Base-by-base conservation (phyloP, 2,113 vertebrate genomes). In the Oryctolagus cuniculus region DNA sequence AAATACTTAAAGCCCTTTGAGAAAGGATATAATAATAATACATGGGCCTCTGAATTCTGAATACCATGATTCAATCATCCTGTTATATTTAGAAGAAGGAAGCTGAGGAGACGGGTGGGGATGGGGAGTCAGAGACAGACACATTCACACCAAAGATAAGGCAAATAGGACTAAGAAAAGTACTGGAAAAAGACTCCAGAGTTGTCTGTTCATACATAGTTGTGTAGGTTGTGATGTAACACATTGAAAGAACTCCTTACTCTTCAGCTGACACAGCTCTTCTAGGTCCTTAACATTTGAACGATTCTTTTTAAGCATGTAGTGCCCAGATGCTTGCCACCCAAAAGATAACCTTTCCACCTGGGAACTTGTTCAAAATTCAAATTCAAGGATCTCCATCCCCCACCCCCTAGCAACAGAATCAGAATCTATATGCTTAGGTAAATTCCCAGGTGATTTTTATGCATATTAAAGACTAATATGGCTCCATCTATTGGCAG, bases 1-100 rank as follows among this genome's bases (percentile, higher is more conserved):
- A 95, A 96, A 85, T 81, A 67, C 34, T 78, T 74, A 87, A 70
- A 93, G 5, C 21, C 70, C 22, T 55, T 8, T 27, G 22, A 78
- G 51, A 79, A 51, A 64, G 89, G 64, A 69, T 70, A 70, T 72
- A n/a, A 83, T 64, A 81, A 64, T 87, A 67, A 74, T 36, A 5
- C n/a, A 10, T 17, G 8, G 1, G 11, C 82, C 51, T 93, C 66
- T 36, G 83, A 69, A 31, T 87, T 53, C 25, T 34, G n/a, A 77
- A 24, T 73, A 72, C 73, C 86, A 31, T 73, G 84, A 89, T 58
- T 83, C 66, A 69, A 3, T 8, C 22, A 24, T 75, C 6, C 0
- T 91, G 81, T 49, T 58, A 49, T 44, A 31, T 74, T n/a, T 22
- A 81, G 51, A 93, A 63, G 36, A 73, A 91, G 44, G 6, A 88